Evolutionary conservation across 2,888 invertebrate genomes (phyloP), one percentile per base, ranked within the genome.

Genomic region (Pteria penguin): DNA sequence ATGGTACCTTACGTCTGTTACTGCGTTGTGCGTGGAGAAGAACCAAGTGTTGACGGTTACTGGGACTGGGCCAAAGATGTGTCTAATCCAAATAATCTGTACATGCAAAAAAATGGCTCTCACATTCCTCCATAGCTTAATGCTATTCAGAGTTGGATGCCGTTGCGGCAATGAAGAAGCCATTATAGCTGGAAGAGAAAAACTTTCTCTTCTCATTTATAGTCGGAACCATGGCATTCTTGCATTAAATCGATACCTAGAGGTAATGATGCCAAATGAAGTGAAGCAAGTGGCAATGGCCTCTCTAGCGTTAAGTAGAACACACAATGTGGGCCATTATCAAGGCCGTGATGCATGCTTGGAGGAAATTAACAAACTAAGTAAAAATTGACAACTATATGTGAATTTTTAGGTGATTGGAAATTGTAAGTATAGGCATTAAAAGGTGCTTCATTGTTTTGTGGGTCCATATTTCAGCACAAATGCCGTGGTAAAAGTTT

Each of bases 311-410:
- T 24, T 73, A 27, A 69, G 70, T 54, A 57, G 77, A 24, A 63
- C 68, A 22, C 33, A 54, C 14, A 78, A 75, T 31, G 62, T 36
- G 24, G 78, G 71, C 2, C 78, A 78, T 54, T 75, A 78, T 52
- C 75, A 78, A 29, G 57, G 68, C 14, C 68, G 77, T 3, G 72
- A 76, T 69, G 72, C 76, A 4, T 76, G 72, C 58, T 33, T 76
- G 1, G 69, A 74, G 60, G 72, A 72, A 32, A 24, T 75, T n/a
- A 78, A 75, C 54, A 78, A 72, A n/a, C n/a, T n/a, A n/a, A n/a
- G n/a, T n/a, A n/a, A n/a, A n/a, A n/a, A n/a, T n/a, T n/a, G n/a
- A n/a, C n/a, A n/a, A n/a, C n/a, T n/a, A n/a, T n/a, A n/a, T n/a
- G n/a, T n/a, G n/a, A n/a, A n/a, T n/a, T n/a, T n/a, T n/a, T n/a